These are phyloP conservation scores for Spermophilus dauricus DNA, from an alignment of 2,113 vertebrate species.

Conservation along the genomic window DNA sequence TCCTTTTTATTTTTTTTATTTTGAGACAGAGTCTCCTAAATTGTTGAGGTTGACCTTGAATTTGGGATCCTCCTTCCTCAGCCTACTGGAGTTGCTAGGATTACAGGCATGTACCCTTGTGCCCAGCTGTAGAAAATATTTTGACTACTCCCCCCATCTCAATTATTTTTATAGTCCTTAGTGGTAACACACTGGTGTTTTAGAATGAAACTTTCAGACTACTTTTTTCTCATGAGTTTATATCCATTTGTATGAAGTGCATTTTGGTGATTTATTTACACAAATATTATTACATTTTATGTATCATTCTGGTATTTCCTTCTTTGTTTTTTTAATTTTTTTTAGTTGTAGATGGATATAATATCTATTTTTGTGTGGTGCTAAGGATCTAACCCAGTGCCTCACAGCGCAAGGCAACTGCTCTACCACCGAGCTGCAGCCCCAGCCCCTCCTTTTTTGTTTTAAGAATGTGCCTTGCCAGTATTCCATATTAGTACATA, in stretches of 20 bases:
- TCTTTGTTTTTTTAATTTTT: conserved; percentile 3
- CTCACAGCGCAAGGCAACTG: no score
- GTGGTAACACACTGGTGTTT: neutral
- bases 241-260: neutral
- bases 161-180: conserved; percentile 41
- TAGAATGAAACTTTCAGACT: neutral
- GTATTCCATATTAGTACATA: neutral
- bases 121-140: neutral
- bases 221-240: neutral
- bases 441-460: neutral
- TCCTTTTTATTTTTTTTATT: neutral
- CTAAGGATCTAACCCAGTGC: no score
- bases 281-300: neutral
- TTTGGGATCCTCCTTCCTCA: neutral
- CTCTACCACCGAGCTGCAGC: no score
- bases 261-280: conserved; percentile 30
- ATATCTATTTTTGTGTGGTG: no score
- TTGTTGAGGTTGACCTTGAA: neutral
- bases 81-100: neutral
- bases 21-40: neutral
- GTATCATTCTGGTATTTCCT: conserved; percentile 6
- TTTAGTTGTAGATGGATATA: no score
- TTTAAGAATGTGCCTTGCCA: conserved; percentile 8
- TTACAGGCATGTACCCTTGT: neutral
- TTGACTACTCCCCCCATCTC: conserved; percentile 8